Conservation (phyloP, 2,888 invertebrate species). For the Orchesellides sinensis region DNA sequence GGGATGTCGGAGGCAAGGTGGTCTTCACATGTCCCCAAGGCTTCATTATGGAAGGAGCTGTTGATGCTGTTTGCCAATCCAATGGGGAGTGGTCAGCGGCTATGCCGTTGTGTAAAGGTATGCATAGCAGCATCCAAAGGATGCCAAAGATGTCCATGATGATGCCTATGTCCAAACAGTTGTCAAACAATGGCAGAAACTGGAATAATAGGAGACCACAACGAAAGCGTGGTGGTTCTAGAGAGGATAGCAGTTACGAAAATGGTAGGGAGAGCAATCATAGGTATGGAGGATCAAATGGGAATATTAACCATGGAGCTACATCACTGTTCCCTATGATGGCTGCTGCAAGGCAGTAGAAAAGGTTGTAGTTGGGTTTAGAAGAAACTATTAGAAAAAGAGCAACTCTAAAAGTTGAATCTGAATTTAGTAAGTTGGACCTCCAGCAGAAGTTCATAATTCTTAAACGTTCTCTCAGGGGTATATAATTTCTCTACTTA, state of each 20-base stretch:
- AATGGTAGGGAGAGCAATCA: not conserved
- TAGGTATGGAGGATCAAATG: not conserved
- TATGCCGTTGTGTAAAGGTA: slow-evolving; percentile 86
- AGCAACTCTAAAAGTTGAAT: too few relatives aligned
- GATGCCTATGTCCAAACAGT: slow-evolving; percentile 41
- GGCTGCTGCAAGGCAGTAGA: slow-evolving; percentile 7
- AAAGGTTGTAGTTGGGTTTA: not conserved
- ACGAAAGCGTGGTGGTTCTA: slow-evolving; percentile 15
- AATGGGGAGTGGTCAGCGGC: slow-evolving; percentile 87
- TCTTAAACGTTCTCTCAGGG: slow-evolving; percentile 16
- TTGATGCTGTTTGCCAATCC: slow-evolving; percentile 65
- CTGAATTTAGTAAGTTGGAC: not conserved
- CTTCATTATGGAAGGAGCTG: slow-evolving; percentile 85
- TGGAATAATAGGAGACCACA: slow-evolving; percentile 55
- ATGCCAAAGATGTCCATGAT: slow-evolving; percentile 50
- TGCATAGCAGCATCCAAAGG: slow-evolving; percentile 3
- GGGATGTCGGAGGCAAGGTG: slow-evolving; percentile 88
- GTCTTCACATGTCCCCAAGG: slow-evolving; percentile 89
- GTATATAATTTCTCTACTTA: not conserved
- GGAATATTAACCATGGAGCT: slow-evolving; percentile 2
- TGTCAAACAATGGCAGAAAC: slow-evolving; percentile 53
- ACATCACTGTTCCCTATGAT: slow-evolving; percentile 41
- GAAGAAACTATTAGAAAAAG: too few relatives aligned
- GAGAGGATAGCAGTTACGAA: not conserved
- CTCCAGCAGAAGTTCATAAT: not conserved